Evolutionary conservation across 2,888 invertebrate species (phyloP).

Genomic region (Catocala sponsa): DNA sequence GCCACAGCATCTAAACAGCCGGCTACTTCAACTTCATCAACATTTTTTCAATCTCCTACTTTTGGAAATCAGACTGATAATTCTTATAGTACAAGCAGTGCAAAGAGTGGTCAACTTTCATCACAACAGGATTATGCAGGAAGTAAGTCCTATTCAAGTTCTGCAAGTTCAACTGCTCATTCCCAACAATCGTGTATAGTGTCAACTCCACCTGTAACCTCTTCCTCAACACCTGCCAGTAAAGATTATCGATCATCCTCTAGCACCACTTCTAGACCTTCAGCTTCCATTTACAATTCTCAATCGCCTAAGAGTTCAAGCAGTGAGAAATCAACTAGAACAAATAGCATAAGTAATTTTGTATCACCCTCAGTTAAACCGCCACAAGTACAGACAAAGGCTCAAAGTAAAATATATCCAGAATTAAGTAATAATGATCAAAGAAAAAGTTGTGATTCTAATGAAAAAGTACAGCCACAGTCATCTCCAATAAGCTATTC

Average conservation of each 20-base stretch:
- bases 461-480: slow-evolving; percentile 86
- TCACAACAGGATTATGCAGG: slow-evolving; percentile 87
- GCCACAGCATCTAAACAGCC: slow-evolving; percentile 86
- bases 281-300: slow-evolving; percentile 77
- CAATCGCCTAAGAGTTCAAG: slow-evolving; percentile 76
- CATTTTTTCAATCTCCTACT: slow-evolving; percentile 90
- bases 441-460: slow-evolving; percentile 87
- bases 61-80: slow-evolving; percentile 89
- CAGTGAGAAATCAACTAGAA: slow-evolving; percentile 74
- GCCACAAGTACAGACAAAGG: slow-evolving; percentile 91
- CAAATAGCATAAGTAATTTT: slow-evolving; percentile 81
- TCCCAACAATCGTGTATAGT: slow-evolving; percentile 92
- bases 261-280: slow-evolving; percentile 81
- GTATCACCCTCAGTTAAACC: slow-evolving; percentile 86
- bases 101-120: slow-evolving; percentile 86
- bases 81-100: slow-evolving; percentile 87
- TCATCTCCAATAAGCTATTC: slow-evolving; percentile 93
- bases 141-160: slow-evolving; percentile 89
- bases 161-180: slow-evolving; percentile 87
- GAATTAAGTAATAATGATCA: slow-evolving; percentile 86
- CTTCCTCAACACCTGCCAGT: slow-evolving; percentile 82
- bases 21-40: slow-evolving; percentile 84
- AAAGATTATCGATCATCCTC: slow-evolving; percentile 90
- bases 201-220: slow-evolving; percentile 89
- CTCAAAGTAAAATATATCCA: slow-evolving; percentile 93